Conservation (phyloP, 2,797 vertebrate genomes). For the Anableps anableps region DNA sequence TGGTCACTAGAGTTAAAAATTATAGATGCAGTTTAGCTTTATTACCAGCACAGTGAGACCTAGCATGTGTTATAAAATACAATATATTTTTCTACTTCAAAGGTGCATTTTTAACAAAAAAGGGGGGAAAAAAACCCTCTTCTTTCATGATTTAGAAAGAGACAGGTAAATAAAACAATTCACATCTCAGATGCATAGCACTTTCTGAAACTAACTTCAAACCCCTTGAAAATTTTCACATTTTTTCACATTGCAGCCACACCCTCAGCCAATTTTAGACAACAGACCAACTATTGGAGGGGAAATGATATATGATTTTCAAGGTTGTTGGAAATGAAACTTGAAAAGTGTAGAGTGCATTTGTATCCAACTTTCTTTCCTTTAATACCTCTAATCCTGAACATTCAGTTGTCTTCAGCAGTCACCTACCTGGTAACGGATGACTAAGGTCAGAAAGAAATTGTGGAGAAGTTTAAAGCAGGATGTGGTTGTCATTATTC, state of each 20-base stretch:
- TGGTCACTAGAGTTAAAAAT: slow-evolving; percentile 9
- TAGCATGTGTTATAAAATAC: neutral
- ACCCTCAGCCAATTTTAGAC: neutral
- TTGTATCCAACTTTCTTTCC: neutral
- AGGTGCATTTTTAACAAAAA: neutral
- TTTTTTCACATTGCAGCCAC: neutral
- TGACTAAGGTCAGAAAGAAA: neutral
- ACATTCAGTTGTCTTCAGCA: neutral
- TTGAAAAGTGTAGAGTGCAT: neutral
- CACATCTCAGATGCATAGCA: neutral
- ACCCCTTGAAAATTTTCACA: neutral
- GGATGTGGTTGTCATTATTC: neutral
- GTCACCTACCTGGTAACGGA: neutral
- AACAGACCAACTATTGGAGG: neutral
- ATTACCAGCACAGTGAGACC: neutral
- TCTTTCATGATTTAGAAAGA: neutral
- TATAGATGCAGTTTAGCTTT: neutral
- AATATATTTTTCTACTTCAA: neutral
- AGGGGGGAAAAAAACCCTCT: neutral
- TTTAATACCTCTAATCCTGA: neutral
- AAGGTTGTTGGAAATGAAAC: neutral
- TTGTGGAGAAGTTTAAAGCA: neutral
- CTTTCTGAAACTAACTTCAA: neutral
- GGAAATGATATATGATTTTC: neutral
- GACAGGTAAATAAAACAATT: neutral